These are phyloP conservation scores for Seriola dumerili DNA, from an alignment of 2,113 vertebrate genomes.

Conservation along the genomic window DNA sequence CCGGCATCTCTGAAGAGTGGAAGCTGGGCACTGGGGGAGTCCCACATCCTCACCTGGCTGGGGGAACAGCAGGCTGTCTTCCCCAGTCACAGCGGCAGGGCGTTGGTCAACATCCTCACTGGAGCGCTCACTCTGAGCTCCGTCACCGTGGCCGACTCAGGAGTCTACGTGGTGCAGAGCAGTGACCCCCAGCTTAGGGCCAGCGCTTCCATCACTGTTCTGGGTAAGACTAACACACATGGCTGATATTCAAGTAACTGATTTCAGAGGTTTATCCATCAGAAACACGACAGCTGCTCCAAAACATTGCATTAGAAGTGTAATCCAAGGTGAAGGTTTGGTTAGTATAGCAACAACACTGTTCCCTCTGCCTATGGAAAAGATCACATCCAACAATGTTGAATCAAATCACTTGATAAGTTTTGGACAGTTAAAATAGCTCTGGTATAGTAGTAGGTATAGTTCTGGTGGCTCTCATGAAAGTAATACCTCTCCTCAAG, in stretches of 20 bases:
- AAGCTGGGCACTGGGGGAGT: constrained; percentile 56
- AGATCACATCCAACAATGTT: not conserved
- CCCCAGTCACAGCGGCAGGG: constrained; percentile 51
- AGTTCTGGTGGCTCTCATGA: not conserved
- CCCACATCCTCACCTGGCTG: constrained; percentile 62
- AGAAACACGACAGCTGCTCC: not conserved
- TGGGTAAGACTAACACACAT: constrained; percentile 49
- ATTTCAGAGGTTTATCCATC: too few relatives aligned
- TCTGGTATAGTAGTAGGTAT: not conserved
- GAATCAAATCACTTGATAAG: not conserved
- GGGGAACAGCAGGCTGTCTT: constrained; percentile 34
- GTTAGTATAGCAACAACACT: not conserved
- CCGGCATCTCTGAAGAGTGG: constrained; percentile 10
- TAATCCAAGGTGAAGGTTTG: not conserved
- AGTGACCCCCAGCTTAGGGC: constrained; percentile 30
- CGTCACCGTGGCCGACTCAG: constrained; percentile 60
- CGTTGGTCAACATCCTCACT: constrained; percentile 43
- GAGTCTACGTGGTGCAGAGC: constrained; percentile 63
- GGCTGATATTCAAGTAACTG: too few relatives aligned
- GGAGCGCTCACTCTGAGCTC: constrained; percentile 65
- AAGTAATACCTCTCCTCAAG: not conserved
- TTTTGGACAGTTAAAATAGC: not conserved
- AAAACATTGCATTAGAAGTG: not conserved
- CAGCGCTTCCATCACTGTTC: constrained; percentile 53
- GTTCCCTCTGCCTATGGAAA: not conserved